These are phyloP conservation scores for Vombatus ursinus DNA, from an alignment of 2,113 vertebrate species.

Conservation along the genomic window DNA sequence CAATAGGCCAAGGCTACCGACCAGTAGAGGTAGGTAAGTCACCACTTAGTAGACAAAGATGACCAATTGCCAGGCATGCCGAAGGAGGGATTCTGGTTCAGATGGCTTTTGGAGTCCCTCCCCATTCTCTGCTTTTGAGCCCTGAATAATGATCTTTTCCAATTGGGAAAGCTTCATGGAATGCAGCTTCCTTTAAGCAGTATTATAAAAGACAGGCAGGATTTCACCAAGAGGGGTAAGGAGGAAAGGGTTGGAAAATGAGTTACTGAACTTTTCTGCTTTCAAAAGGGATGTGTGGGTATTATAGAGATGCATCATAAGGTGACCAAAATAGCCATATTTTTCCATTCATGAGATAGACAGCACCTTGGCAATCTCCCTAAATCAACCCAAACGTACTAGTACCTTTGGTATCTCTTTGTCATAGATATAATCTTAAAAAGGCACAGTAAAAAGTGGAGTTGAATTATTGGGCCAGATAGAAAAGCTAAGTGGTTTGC, in stretches of 20 bases:
- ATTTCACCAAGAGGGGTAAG: not conserved
- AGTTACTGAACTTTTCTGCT: not conserved
- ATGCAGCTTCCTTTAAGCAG: not conserved
- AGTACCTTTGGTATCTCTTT: not conserved
- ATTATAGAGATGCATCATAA: not conserved
- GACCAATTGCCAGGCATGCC: too few relatives aligned
- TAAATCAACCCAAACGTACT: not conserved
- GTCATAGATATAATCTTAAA: not conserved
- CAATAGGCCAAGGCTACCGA: not conserved
- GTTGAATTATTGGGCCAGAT: not conserved
- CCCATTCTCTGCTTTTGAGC: not conserved
- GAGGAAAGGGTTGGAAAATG: not conserved
- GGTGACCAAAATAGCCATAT: not conserved
- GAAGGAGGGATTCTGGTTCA: not conserved
- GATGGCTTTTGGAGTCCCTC: too few relatives aligned
- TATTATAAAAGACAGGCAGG: not conserved
- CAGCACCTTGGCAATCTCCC: not conserved
- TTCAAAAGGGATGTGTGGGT: not conserved
- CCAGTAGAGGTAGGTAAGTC: too few relatives aligned
- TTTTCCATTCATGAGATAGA: not conserved
- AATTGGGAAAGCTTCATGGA: not conserved
- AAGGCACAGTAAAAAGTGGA: conserved; percentile 8
- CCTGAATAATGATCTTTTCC: not conserved
- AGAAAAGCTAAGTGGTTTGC: not conserved
- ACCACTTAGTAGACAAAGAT: too few relatives aligned